Evolutionary conservation across 2,888 invertebrate genomes (phyloP), one percentile per base, ranked within the genome.

Genomic region (Anorthoa munda): DNA sequence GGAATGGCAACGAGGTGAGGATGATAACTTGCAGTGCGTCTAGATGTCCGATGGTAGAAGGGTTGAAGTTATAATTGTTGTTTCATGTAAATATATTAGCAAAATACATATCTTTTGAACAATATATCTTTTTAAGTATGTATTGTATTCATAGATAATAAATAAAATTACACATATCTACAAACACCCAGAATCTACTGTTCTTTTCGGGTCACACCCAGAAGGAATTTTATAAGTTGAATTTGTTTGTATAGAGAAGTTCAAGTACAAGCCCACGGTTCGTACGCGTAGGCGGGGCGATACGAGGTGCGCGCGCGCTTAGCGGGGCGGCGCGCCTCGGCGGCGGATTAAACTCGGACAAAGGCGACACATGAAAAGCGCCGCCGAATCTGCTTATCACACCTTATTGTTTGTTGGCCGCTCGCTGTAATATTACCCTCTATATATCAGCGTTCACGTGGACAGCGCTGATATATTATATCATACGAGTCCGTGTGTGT

Each of bases 381-480:
- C 95, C 96, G 96, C 93, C 94, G 92, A 94, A 94, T 94, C 94
- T 94, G 89, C 95, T 95, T 95, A 96, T 95, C 95, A 90, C 92
- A 88, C 92, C 91, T 92, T 93, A 95, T 94, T 95, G 95, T 95
- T 93, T 91, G 93, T 90, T 90, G 92, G 90, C 93, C 93, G 93
- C 91, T 88, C 87, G 88, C 87, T 81, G 90, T 90, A 90, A 93
- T 94, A 94, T 93, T 92, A 90, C 93, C 93, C 92, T 90, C 93
- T 92, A 94, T 94, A 95, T 94, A 94, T 95, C 94, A 94, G 86
- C 87, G 78, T 85, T 88, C 92, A 90, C 92, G 92, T 92, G 93
- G 92, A 89, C 91, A 87, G 81, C 75, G 81, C 79, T 58, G 74
- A 81, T 81, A 82, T 81, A 82, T 72, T 82, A 82, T 79, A 70